A percentile compares a stretch with the other conserved stretches of the same genome.
Evolutionary conservation across 1,140 invertebrate genomes (phyloP).

Genomic region (Brachionus koreanus): DNA sequence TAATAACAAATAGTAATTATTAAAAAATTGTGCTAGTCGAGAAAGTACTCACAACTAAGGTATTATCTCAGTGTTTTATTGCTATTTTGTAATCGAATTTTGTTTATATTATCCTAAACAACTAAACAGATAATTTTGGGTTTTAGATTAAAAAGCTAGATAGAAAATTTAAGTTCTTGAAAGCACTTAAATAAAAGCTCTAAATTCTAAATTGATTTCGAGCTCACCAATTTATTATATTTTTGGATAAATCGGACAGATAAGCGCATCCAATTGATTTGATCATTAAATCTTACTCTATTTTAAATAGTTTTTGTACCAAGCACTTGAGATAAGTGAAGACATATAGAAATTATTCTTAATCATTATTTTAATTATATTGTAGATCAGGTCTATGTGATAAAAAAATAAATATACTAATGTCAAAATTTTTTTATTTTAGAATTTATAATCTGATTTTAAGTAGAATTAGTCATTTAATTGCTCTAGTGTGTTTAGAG

Average conservation of each 20-base stretch:
- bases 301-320: background rate
- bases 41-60: background rate
- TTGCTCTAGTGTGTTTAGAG: background rate
- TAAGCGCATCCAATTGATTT: background rate
- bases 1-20: background rate
- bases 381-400: background rate
- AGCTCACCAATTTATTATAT: background rate
- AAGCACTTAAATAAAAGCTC: constrained; percentile 7
- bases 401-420: background rate
- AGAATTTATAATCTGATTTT: background rate
- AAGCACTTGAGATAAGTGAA: background rate
- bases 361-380: background rate
- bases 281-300: background rate
- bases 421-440: background rate
- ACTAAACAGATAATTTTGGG: constrained; percentile 15
- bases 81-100: constrained; percentile 31
- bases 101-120: constrained; percentile 37
- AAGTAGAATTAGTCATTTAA: background rate
- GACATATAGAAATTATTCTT: background rate
- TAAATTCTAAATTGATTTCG: constrained; percentile 10
- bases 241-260: background rate
- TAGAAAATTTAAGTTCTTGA: constrained; percentile 19
- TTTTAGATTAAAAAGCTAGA: constrained; percentile 2
- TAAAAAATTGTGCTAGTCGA: background rate
- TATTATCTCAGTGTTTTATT: background rate